These are phyloP conservation scores for Genyomyrus donnyi DNA, from an alignment of 2,113 vertebrate genomes.

Conservation along the genomic window DNA sequence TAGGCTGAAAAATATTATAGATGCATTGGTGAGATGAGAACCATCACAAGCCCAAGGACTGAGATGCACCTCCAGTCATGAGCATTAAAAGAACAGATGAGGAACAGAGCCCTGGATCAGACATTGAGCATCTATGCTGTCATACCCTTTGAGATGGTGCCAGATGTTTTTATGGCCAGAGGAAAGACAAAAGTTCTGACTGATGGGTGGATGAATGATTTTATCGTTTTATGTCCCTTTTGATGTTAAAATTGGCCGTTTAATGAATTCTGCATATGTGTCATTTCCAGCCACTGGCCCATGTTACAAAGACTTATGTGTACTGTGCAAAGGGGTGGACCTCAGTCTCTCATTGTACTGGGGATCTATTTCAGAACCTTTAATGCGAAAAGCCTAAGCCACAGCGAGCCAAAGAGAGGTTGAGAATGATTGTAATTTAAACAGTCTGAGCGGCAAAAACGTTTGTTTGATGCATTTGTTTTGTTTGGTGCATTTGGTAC, in stretches of 20 bases:
- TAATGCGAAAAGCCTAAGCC: not conserved
- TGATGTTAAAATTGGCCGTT: slow-evolving; percentile 26
- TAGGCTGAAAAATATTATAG: not conserved
- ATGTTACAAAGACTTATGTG: not conserved
- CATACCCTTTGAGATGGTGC: not conserved
- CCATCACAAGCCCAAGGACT: not conserved
- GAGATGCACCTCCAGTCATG: not conserved
- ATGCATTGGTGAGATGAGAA: not conserved
- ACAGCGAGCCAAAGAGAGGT: not conserved
- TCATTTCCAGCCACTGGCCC: slow-evolving; percentile 9
- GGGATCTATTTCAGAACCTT: not conserved
- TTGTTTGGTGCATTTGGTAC: no score
- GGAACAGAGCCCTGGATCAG: not conserved
- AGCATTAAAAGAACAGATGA: not conserved
- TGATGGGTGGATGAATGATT: slow-evolving; percentile 5
- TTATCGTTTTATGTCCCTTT: slow-evolving; percentile 23
- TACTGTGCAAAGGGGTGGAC: not conserved
- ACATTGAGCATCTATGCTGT: not conserved
- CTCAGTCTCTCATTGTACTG: not conserved
- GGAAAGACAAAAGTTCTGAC: slow-evolving; percentile 6
- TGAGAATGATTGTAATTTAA: not conserved
- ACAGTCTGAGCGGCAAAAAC: not conserved
- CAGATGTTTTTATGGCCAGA: not conserved
- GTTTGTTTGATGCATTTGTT: not conserved
- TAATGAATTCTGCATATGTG: slow-evolving; percentile 16